Percentiles rank a stretch among this genome's conserved stretches.
phyloP scores from a whole-genome alignment of 2,797 vertebrate species.

The Manis crassicaudata region DNA sequence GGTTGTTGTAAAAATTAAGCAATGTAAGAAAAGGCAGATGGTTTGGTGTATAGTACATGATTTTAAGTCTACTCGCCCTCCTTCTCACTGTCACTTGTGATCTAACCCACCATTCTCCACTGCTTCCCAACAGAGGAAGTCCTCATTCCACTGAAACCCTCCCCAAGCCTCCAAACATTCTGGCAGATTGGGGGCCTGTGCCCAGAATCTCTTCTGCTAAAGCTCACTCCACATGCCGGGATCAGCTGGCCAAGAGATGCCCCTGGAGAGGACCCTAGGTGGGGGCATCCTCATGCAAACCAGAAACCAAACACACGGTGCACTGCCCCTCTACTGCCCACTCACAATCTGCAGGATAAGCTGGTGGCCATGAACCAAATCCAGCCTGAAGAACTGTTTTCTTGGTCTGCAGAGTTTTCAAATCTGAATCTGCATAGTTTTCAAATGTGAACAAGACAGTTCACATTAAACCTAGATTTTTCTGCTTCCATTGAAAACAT shows the following conservation, averaged over 20 bases:
- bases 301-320: neutral
- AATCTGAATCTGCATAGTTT: neutral
- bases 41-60: neutral
- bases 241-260: neutral
- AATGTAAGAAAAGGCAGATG: neutral
- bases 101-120: neutral
- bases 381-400: neutral
- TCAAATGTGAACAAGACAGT: neutral
- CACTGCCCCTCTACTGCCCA: accelerated
- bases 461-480: neutral
- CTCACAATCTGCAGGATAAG: neutral
- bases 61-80: neutral
- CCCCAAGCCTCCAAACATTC: neutral
- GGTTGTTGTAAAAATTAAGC: neutral
- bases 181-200: neutral
- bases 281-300: neutral
- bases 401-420: neutral
- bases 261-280: too few species aligned
- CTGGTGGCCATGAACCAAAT: neutral
- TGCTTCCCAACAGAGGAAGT: neutral
- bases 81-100: neutral
- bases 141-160: neutral
- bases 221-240: neutral
- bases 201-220: neutral
- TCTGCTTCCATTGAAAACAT: neutral